Evolutionary conservation across 1,140 invertebrate species (phyloP).

Genomic region (Scaptomyza pallida): DNA sequence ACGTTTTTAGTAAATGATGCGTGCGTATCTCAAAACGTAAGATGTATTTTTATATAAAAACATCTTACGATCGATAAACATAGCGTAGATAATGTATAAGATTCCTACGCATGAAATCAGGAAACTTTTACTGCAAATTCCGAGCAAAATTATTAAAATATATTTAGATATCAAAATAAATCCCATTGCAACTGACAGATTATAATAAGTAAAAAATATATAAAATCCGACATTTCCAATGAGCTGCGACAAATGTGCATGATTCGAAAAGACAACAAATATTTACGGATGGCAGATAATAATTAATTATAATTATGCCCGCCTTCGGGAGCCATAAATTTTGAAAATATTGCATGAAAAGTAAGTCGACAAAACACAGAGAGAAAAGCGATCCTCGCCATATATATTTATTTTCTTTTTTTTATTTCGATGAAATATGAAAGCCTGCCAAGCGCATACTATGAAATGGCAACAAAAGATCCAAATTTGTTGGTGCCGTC

Average conservation of each 20-base stretch:
- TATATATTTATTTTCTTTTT: conserved; percentile 41
- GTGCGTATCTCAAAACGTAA: conserved; percentile 19
- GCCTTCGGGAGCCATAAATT: conserved; percentile 74
- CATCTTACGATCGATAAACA: not conserved
- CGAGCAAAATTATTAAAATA: not conserved
- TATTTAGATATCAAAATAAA: not conserved
- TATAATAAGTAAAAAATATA: conserved; percentile 15
- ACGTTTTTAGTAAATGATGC: conserved; percentile 53
- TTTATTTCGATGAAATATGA: conserved; percentile 47
- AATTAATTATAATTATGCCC: conserved; percentile 75
- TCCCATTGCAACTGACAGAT: conserved; percentile 6
- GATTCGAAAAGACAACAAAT: conserved; percentile 59
- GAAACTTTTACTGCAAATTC: not conserved
- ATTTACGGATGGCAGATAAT: conserved; percentile 59
- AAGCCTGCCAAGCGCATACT: conserved; percentile 45
- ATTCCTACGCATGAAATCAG: not conserved
- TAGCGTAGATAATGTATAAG: not conserved
- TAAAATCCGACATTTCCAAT: conserved; percentile 48
- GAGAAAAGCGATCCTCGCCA: conserved; percentile 2
- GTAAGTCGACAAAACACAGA: conserved; percentile 24
- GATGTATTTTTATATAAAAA: conserved; percentile 7
- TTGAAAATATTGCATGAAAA: conserved; percentile 49
- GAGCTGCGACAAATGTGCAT: conserved; percentile 51
- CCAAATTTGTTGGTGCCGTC: conserved; percentile 77
- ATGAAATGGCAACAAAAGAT: conserved; percentile 48